Base-by-base conservation (phyloP, 1,140 invertebrate species). In the Calliphora vicina region DNA sequence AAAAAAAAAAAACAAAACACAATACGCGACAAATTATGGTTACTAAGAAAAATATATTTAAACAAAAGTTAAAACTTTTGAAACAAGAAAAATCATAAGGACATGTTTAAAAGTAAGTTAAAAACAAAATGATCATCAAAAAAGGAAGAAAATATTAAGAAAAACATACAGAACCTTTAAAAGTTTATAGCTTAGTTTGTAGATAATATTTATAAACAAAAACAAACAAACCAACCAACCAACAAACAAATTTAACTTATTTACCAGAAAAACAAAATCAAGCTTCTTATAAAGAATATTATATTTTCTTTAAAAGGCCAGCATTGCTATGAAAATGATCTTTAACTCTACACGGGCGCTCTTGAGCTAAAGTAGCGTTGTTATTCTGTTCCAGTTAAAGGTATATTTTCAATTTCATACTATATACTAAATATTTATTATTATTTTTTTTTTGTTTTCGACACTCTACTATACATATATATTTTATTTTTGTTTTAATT, bases 11-110 rank as follows among this genome's bases (percentile, higher is more conserved):
- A 72, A 45, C 71, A 80, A 80, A n/a, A 25, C 42, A 81, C 80
- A 72, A 43, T 83, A 71, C 80, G 83, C 83, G 86, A 89, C 86
- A 89, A 88, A 89, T 88, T 88, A 88, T 89, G 88, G 88, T 89
- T 89, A 88, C 87, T 89, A 89, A 67, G 84, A 85, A 50, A 81
- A 82, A 85, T 74, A 74, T 57, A 83, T 74, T 74, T 76, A 61
- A 23, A 83, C 67, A 73, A 61, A 78, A 78, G 35, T 61, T 26
- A 81, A 57, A 35, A 27, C 35, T 27, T 72, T 81, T 81, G 73
- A 29, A 74, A 80, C 81, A 82, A 78, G 13, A 72, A 71, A 82
- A 82, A 84, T 50, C 71, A 67, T 67, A 82, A 83, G 42, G 45
- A 74, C 71, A 82, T 84, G 80, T 84, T 84, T 27, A 67, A 81